A percentile compares a stretch with the other conserved stretches of the same genome.
Evolutionary conservation across 2,113 vertebrate species (phyloP).

Genomic region (Tragelaphus buxtoni): DNA sequence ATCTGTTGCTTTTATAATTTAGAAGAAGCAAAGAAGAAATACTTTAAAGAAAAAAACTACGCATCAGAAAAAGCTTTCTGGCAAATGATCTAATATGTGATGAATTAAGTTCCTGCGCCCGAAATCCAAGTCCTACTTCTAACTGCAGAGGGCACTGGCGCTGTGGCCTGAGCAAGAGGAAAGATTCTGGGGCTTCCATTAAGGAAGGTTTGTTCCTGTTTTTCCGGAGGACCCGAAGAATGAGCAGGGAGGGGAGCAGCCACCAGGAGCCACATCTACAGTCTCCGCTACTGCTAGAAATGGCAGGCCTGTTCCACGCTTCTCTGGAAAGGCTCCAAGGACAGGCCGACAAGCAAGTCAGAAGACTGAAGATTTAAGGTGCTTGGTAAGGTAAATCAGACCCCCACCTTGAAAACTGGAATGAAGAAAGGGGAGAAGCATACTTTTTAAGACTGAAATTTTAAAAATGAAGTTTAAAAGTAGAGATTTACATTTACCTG

Average conservation of each 20-base stretch:
- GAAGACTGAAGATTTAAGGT: neutral
- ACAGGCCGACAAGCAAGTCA: neutral
- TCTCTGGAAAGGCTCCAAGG: neutral
- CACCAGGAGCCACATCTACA: neutral
- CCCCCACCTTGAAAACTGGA: neutral
- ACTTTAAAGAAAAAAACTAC: neutral
- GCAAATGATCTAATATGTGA: neutral
- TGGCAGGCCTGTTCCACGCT: neutral
- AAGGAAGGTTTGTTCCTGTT: neutral
- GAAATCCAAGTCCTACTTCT: neutral
- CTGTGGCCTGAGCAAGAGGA: neutral
- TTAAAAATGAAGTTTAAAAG: neutral
- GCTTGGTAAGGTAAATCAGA: neutral
- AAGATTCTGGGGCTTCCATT: neutral
- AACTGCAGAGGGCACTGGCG: neutral
- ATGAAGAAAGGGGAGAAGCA: neutral
- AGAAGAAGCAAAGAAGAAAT: conserved; percentile 24
- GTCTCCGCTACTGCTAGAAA: neutral
- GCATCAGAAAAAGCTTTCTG: neutral
- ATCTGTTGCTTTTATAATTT: conserved; percentile 32
- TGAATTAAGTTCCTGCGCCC: neutral
- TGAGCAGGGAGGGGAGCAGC: neutral
- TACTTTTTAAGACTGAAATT: neutral
- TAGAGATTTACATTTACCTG: neutral
- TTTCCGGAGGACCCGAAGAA: neutral